phyloP scores from a whole-genome alignment of 2,888 invertebrate species.

The Ennomos fuscantarius region DNA sequence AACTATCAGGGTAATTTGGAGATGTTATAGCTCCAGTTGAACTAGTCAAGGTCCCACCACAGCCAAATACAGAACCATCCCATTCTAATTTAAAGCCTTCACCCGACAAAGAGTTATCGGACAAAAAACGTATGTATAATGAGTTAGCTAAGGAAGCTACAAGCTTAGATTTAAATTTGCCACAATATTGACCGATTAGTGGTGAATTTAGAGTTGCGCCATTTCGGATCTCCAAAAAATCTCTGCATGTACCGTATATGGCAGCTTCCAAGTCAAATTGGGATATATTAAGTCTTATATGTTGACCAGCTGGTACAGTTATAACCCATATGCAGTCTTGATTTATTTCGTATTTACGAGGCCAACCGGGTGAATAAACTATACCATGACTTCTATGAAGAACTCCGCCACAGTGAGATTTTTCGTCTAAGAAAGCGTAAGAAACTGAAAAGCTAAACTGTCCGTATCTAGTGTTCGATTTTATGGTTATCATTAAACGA shows the following conservation, averaged over 20 bases:
- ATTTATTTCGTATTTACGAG: conserved; percentile 88
- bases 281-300: conserved; percentile 88
- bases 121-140: conserved; percentile 90
- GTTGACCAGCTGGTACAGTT: conserved; percentile 88
- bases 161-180: conserved; percentile 84
- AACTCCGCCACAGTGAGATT: conserved; percentile 88
- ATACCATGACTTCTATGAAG: conserved; percentile 88
- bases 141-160: conserved; percentile 91
- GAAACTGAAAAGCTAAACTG: conserved; percentile 90
- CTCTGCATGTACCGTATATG: conserved; percentile 64
- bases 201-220: conserved; percentile 90
- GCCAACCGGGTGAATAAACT: conserved; percentile 92
- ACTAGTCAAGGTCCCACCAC: conserved; percentile 91
- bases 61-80: conserved; percentile 85
- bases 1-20: conserved; percentile 93
- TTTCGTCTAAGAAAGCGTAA: conserved; percentile 83
- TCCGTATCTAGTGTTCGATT: conserved; percentile 78
- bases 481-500: conserved; percentile 88
- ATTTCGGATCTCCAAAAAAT: conserved; percentile 87
- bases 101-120: conserved; percentile 87
- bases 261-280: conserved; percentile 85
- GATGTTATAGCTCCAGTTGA: conserved; percentile 91
- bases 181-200: conserved; percentile 92
- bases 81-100: conserved; percentile 88
- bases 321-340: conserved; percentile 94